Evolutionary conservation across 2,888 invertebrate species (phyloP).

Genomic region (Troides helena): DNA sequence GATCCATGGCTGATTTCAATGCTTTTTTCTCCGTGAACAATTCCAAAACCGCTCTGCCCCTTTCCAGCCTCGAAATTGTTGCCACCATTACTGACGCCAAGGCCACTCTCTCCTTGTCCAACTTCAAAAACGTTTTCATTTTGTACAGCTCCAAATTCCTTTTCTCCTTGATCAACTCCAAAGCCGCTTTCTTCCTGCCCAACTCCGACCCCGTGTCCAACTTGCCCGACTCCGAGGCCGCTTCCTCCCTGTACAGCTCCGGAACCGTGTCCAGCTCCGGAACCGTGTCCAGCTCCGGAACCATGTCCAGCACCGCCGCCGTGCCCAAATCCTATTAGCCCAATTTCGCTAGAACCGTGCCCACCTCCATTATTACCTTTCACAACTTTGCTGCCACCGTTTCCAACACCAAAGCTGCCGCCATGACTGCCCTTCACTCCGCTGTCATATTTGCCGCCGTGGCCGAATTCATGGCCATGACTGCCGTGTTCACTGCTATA

Average conservation of each 20-base stretch:
- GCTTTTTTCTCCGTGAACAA: not conserved
- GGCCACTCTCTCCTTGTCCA: slow-evolving; percentile 1
- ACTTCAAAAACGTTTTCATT: not conserved
- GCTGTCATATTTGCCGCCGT: not conserved
- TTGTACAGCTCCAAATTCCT: not conserved
- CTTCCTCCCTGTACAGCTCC: not conserved
- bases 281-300: not conserved
- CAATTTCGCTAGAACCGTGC: not conserved
- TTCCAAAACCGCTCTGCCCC: not conserved
- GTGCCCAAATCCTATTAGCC: not conserved
- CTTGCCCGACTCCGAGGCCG: slow-evolving; percentile 4
- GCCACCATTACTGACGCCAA: not conserved
- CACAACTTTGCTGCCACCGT: not conserved
- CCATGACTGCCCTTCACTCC: not conserved
- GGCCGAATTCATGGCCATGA: not conserved
- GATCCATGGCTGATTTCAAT: not conserved
- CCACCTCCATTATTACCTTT: not conserved
- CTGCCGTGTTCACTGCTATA: not conserved
- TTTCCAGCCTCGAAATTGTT: slow-evolving; percentile 6
- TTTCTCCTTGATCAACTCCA: not conserved
- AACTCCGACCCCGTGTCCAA: not conserved
- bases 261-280: not conserved
- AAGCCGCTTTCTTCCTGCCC: not conserved
- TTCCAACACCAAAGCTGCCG: not conserved
- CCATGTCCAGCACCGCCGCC: not conserved